phyloP scores from a whole-genome alignment of 2,113 vertebrate genomes.

The Phaethon lepturus region DNA sequence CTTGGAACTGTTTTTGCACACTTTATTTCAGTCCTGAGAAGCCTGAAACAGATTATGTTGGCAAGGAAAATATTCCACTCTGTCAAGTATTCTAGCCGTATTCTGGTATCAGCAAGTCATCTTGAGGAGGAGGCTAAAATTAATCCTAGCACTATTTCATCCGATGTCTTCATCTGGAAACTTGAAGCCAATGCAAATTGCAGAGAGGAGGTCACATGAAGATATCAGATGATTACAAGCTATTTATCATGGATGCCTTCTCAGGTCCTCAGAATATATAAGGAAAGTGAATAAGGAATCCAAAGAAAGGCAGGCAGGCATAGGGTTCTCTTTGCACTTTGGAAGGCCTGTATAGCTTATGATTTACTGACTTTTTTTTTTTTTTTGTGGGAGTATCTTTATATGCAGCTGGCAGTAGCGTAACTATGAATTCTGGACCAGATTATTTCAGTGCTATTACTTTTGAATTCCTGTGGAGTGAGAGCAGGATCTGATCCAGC shows the following conservation, averaged over 20 bases:
- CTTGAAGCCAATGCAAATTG: conserved; percentile 10
- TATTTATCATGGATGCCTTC: conserved; percentile 25
- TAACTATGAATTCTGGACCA: neutral
- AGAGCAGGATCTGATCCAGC: neutral
- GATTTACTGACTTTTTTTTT: neutral
- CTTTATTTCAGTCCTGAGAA: conserved; percentile 16
- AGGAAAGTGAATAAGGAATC: neutral
- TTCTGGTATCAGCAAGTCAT: conserved; percentile 30
- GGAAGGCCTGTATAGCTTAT: neutral
- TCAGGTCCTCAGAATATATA: neutral
- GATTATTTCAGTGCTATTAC: neutral
- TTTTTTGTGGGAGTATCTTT: neutral
- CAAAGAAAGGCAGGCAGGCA: neutral
- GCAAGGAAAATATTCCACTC: conserved; percentile 8
- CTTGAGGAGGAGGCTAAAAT: conserved; percentile 46
- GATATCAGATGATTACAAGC: neutral
- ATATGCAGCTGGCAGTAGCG: neutral
- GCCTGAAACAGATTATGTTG: neutral
- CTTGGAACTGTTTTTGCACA: neutral
- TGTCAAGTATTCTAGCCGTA: conserved; percentile 15
- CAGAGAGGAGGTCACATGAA: conserved; percentile 22
- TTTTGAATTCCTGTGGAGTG: neutral
- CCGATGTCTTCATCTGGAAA: neutral
- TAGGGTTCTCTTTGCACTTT: neutral
- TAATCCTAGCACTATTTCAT: conserved; percentile 20